A percentile compares a stretch with the other conserved stretches of the same genome.
Evolutionary conservation across 2,888 invertebrate species (phyloP).

Genomic region (Acanthoscelides obtectus): DNA sequence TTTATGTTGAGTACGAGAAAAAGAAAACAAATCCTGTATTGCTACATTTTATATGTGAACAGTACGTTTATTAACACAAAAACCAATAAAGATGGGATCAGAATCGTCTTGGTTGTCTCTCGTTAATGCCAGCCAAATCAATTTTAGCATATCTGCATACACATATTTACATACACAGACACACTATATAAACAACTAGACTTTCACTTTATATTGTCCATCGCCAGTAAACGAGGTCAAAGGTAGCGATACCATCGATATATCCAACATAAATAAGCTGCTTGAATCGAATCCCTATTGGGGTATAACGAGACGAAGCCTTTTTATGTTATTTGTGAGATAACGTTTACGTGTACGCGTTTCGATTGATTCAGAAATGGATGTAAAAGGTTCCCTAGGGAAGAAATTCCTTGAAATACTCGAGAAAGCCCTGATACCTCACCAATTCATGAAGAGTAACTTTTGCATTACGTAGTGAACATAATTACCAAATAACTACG

Average conservation of each 20-base stretch:
- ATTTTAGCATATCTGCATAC: background rate
- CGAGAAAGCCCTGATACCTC: no score
- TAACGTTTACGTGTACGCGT: background rate
- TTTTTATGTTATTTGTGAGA: slow-evolving; percentile 6
- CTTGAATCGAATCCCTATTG: slow-evolving; percentile 18
- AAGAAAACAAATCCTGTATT: no score
- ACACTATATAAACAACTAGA: slow-evolving; percentile 10
- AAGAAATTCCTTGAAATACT: no score
- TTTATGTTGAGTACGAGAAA: no score
- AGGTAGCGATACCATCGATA: slow-evolving; percentile 25
- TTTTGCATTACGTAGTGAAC: no score
- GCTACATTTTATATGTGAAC: background rate
- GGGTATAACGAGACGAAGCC: slow-evolving; percentile 13
- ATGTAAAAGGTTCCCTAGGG: background rate
- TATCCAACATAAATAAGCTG: slow-evolving; percentile 9
- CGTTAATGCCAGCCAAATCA: background rate
- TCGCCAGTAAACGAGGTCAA: slow-evolving; percentile 28
- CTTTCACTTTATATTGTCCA: slow-evolving; percentile 25
- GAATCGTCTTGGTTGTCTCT: background rate
- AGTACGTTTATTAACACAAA: background rate
- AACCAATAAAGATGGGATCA: background rate
- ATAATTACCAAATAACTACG: no score
- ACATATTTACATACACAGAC: slow-evolving; percentile 5
- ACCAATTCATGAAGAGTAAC: no score
- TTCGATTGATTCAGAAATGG: background rate